phyloP scores from a whole-genome alignment of 2,888 invertebrate species.

The Subacronicta megacephala region DNA sequence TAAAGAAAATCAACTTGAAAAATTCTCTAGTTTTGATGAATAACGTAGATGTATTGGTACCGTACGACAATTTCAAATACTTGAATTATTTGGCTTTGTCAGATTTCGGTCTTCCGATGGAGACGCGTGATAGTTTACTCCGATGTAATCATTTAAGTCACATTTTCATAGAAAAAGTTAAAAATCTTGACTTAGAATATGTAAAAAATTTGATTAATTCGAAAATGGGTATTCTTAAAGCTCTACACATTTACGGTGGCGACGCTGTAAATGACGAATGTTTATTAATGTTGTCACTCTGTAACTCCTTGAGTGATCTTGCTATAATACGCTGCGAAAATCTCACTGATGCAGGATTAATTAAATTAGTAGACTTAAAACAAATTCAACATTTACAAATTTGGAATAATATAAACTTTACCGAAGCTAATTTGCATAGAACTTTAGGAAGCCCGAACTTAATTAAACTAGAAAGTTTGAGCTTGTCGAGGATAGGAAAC shows the following conservation, averaged over 20 bases:
- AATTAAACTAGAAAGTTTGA: conserved; percentile 74
- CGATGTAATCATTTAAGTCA: conserved; percentile 74
- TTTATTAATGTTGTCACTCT: conserved; percentile 73
- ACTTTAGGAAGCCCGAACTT: conserved; percentile 73
- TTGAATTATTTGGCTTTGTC: conserved; percentile 76
- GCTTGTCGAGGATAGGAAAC: conserved; percentile 80
- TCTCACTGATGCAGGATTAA: conserved; percentile 78
- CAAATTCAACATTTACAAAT: conserved; percentile 76
- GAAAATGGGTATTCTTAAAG: conserved; percentile 70
- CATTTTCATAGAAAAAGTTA: conserved; percentile 83
- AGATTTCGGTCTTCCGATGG: conserved; percentile 78
- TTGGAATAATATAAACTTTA: conserved; percentile 83
- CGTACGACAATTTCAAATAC: conserved; percentile 74
- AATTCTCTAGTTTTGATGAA: conserved; percentile 74
- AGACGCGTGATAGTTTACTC: conserved; percentile 76
- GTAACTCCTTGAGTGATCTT: conserved; percentile 74
- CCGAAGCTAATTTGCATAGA: conserved; percentile 71
- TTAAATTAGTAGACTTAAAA: conserved; percentile 68
- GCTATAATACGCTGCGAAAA: conserved; percentile 81
- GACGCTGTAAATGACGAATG: conserved; percentile 76
- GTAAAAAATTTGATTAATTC: conserved; percentile 72
- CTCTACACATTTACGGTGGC: conserved; percentile 81
- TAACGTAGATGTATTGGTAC: conserved; percentile 67
- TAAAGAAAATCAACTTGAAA: conserved; percentile 78
- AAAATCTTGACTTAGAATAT: conserved; percentile 71